Conservation (phyloP, 2,888 invertebrate species). For the Elegia similella region DNA sequence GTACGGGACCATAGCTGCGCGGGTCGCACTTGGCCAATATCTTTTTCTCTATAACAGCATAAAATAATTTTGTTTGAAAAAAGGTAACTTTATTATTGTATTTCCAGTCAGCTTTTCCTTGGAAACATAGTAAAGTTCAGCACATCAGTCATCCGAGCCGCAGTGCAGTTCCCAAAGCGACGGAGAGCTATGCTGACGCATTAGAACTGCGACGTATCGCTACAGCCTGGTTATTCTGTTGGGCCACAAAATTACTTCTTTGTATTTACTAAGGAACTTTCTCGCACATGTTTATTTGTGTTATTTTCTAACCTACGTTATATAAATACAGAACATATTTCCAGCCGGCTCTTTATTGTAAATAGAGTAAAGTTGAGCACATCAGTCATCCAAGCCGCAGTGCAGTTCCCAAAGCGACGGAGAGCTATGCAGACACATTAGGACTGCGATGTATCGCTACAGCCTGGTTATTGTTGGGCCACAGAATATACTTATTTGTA, state of each 20-base stretch:
- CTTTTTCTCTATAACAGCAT: no score
- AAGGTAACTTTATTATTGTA: no score
- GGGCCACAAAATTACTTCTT: neutral
- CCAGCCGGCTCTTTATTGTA: neutral
- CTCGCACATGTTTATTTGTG: no score
- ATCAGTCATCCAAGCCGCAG: slow-evolving; percentile 20
- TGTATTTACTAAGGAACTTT: neutral
- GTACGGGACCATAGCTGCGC: no score
- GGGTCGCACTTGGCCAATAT: no score
- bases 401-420: slow-evolving; percentile 24
- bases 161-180: slow-evolving; percentile 24
- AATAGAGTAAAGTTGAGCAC: neutral
- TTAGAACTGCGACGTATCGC: slow-evolving; percentile 27
- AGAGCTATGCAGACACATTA: slow-evolving; percentile 28
- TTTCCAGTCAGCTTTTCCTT: neutral
- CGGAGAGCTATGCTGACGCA: slow-evolving; percentile 28
- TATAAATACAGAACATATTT: neutral
- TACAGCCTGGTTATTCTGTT: neutral
- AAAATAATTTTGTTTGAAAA: no score
- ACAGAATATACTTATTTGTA: neutral
- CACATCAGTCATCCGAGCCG: slow-evolving; percentile 17
- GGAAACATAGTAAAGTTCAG: neutral
- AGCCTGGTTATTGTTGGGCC: slow-evolving; percentile 5
- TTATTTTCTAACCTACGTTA: no score
- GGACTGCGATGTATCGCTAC: slow-evolving; percentile 24